These are phyloP conservation scores for Phalacrocorax brasilianus DNA, from an alignment of 2,113 vertebrate genomes.

Conservation along the genomic window DNA sequence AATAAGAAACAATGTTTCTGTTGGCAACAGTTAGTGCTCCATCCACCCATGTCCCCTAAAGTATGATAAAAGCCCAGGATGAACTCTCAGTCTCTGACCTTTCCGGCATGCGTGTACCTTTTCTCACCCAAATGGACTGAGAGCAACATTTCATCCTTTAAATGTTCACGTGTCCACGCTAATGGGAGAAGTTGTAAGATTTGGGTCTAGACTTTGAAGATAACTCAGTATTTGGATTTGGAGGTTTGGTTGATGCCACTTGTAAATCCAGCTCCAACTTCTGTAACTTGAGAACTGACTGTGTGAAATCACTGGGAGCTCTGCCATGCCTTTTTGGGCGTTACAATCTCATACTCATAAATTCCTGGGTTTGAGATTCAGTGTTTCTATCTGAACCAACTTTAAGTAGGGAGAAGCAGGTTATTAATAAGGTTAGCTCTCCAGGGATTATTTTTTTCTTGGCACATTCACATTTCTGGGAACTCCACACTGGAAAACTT, in stretches of 20 bases:
- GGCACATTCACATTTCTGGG: constrained; percentile 18
- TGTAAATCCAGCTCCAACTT: neutral
- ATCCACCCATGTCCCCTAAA: constrained; percentile 39
- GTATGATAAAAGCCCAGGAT: neutral
- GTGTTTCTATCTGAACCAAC: neutral
- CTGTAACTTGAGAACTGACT: constrained; percentile 10
- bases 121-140: neutral
- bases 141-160: neutral
- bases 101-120: rapidly evolving
- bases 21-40: constrained; percentile 44
- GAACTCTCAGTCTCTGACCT: neutral
- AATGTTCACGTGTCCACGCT: rapidly evolving
- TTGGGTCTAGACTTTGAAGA: neutral
- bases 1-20: constrained; percentile 58
- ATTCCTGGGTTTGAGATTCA: constrained; percentile 14
- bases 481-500: constrained; percentile 5
- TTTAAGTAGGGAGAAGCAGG: neutral
- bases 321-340: constrained; percentile 38
- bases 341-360: constrained; percentile 3
- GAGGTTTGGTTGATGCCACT: constrained; percentile 15
- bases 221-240: neutral
- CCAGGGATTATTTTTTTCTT: neutral
- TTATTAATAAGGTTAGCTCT: constrained; percentile 27
- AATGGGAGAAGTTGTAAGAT: neutral
- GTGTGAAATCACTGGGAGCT: constrained; percentile 44